These are phyloP conservation scores for Apocrypta bakeri DNA, from an alignment of 1,140 invertebrate genomes.

Conservation along the genomic window DNA sequence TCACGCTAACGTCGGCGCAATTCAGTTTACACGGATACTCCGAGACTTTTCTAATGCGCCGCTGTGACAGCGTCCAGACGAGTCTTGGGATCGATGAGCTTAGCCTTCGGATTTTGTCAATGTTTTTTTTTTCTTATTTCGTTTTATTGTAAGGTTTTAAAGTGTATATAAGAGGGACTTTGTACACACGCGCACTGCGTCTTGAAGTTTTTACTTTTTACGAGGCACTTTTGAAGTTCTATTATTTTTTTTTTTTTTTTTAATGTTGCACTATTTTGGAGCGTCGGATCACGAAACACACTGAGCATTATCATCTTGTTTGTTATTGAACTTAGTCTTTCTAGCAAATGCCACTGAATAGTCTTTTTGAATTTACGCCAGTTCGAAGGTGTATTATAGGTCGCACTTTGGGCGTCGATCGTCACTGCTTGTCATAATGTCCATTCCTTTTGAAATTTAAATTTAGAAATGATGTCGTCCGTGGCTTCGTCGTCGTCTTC, in stretches of 20 bases:
- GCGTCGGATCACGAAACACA: neutral
- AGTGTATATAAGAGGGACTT: neutral
- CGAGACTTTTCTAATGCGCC: slow-evolving; percentile 62
- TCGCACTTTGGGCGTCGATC: slow-evolving; percentile 1
- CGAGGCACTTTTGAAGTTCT: neutral
- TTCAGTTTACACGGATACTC: slow-evolving; percentile 70
- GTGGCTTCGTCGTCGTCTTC: no score
- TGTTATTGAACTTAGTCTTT: neutral
- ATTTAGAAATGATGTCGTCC: slow-evolving; percentile 42
- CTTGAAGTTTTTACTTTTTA: neutral
- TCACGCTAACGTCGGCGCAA: slow-evolving; percentile 71
- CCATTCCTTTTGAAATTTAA: slow-evolving; percentile 17
- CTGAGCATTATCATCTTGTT: neutral
- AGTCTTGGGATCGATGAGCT: slow-evolving; percentile 24
- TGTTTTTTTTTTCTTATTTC: neutral
- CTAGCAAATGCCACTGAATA: neutral
- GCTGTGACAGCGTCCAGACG: slow-evolving; percentile 17
- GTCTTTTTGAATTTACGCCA: slow-evolving; percentile 8
- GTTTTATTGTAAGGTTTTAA: neutral
- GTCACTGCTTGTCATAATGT: slow-evolving; percentile 3
- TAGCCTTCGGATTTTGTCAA: slow-evolving; percentile 4
- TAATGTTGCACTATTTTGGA: neutral
- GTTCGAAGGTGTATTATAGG: neutral
- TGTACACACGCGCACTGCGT: neutral
- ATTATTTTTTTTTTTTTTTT: neutral